Evolutionary conservation across 2,888 invertebrate species (phyloP).

Genomic region (Eugnorisma glareosa): DNA sequence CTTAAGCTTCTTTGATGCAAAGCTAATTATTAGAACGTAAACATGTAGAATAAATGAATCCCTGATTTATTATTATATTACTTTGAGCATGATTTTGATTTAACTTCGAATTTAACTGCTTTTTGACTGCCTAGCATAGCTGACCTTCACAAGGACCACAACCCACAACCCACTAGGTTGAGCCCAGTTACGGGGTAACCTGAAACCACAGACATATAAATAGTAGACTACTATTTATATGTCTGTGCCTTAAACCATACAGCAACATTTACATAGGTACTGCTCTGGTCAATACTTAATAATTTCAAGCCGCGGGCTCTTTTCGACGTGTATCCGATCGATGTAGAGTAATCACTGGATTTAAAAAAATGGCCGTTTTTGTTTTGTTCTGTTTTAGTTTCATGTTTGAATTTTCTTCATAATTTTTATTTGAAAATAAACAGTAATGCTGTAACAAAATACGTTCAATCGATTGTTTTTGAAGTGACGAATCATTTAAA

Average conservation of each 20-base stretch:
- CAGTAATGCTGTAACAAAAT: constrained; percentile 9
- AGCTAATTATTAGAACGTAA: background rate
- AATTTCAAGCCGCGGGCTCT: background rate
- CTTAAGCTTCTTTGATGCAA: background rate
- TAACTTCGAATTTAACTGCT: background rate
- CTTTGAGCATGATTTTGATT: background rate
- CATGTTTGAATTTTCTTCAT: constrained; percentile 50
- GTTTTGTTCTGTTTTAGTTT: constrained; percentile 63
- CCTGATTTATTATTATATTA: background rate
- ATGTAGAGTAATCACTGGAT: background rate
- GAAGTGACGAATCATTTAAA: constrained; percentile 23
- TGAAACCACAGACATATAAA: too few relatives aligned
- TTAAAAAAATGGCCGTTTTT: constrained; percentile 76
- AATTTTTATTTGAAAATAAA: constrained; percentile 40
- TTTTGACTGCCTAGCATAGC: background rate
- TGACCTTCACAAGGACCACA: background rate
- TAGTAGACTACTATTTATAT: too few relatives aligned
- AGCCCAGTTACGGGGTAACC: background rate
- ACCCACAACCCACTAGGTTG: background rate
- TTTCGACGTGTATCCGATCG: constrained; percentile 23
- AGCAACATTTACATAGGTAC: too few relatives aligned
- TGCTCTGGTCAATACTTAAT: background rate
- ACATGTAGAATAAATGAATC: background rate
- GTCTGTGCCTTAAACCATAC: too few relatives aligned
- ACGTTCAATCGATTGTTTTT: background rate